Evolutionary conservation across 2,797 vertebrate species (phyloP).

Genomic region (Lycodopsis pacificus): DNA sequence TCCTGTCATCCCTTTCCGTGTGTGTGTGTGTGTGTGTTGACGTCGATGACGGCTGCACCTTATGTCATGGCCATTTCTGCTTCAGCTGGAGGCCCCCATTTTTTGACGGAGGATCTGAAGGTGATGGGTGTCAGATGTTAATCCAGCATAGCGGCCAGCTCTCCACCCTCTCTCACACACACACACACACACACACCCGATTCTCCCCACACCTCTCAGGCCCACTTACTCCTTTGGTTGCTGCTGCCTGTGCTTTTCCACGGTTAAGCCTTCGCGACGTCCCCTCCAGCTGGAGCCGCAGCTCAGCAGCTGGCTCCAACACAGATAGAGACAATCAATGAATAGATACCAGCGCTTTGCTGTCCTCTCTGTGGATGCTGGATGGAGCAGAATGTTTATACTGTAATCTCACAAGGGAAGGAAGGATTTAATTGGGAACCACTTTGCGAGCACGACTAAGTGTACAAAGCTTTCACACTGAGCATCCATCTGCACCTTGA

Average conservation of each 20-base stretch:
- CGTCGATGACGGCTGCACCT: conserved; percentile 18
- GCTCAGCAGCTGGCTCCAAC: conserved; percentile 33
- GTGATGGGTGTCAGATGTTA: conserved; percentile 56
- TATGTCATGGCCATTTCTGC: conserved; percentile 35
- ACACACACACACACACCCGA: not conserved
- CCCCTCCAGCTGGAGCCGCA: conserved; percentile 48
- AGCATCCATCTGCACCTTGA: not conserved
- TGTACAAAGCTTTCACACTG: conserved; percentile 3
- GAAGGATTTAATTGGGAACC: conserved; percentile 41
- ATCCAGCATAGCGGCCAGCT: conserved; percentile 55
- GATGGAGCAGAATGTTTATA: conserved; percentile 18
- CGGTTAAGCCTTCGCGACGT: conserved; percentile 23
- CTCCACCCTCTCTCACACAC: conserved; percentile 12
- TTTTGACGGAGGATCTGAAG: conserved; percentile 56
- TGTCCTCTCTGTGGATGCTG: conserved; percentile 28
- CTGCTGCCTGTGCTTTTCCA: conserved; percentile 30
- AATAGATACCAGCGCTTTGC: conserved; percentile 17
- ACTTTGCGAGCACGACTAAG: conserved; percentile 9
- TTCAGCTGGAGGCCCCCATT: conserved; percentile 34
- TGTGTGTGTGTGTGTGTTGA: conserved; percentile 16
- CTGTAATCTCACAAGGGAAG: conserved; percentile 29
- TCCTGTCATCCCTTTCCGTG: conserved; percentile 24
- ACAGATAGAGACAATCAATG: conserved; percentile 50
- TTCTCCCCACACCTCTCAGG: conserved; percentile 23
- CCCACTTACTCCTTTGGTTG: conserved; percentile 29